Conservation (phyloP, 2,113 vertebrate species). For the Entelurus aequoreus region DNA sequence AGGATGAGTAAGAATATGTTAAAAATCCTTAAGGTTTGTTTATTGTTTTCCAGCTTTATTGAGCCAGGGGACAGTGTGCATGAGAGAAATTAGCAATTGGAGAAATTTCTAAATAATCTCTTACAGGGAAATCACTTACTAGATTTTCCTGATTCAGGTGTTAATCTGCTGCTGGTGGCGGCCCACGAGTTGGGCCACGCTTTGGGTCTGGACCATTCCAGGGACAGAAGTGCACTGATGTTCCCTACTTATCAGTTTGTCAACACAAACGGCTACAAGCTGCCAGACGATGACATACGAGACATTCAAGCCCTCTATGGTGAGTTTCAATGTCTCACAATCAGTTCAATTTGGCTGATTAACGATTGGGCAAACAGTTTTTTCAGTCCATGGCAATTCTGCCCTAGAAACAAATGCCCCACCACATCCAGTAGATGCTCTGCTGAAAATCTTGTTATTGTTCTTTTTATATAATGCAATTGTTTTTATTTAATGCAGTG, state of each 20-base stretch:
- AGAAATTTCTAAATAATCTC: no score
- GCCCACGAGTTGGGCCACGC: constrained; percentile 83
- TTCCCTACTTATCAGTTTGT: constrained; percentile 69
- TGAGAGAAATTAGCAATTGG: no score
- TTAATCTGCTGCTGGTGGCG: constrained; percentile 77
- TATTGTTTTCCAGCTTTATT: no score
- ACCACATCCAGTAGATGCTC: background rate
- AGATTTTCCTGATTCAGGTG: constrained; percentile 41
- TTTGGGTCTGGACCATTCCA: constrained; percentile 77
- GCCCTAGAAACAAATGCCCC: background rate
- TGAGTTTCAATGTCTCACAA: constrained; percentile 31
- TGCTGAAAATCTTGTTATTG: background rate
- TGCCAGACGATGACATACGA: constrained; percentile 73
- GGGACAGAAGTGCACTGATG: constrained; percentile 71
- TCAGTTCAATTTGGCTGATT: background rate
- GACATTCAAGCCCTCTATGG: constrained; percentile 80
- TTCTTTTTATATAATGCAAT: background rate
- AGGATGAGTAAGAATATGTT: no score
- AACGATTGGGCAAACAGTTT: background rate
- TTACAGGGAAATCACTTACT: no score
- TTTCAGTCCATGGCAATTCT: background rate
- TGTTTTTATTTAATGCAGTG: no score
- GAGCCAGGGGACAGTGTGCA: no score
- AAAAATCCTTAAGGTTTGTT: no score
- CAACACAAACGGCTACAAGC: constrained; percentile 59